A percentile compares a stretch with the other conserved stretches of the same genome.
Conservation (phyloP, 2,888 invertebrate genomes). For the Drosophila meridionalis region DNA sequence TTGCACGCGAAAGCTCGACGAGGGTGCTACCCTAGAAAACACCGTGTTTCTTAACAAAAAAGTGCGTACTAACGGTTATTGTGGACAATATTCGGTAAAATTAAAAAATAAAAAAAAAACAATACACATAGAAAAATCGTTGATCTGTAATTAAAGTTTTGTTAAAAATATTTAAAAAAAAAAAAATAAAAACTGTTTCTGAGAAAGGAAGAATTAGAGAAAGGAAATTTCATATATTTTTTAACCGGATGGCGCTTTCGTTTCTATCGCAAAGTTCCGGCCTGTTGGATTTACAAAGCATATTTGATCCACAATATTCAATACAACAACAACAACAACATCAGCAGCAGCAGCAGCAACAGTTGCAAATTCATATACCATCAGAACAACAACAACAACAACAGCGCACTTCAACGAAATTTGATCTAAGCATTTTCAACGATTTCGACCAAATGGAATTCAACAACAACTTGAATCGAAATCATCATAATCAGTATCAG, state of each 20-base stretch:
- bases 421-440: conserved; percentile 69
- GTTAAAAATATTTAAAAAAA: background rate
- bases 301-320: conserved; percentile 83
- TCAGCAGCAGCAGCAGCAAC: conserved; percentile 39
- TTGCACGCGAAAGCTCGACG: conserved; percentile 62
- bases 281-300: conserved; percentile 83
- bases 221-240: conserved; percentile 34
- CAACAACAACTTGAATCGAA: conserved; percentile 69
- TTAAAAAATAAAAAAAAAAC: background rate
- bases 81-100: conserved; percentile 19
- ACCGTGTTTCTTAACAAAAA: conserved; percentile 46
- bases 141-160: conserved; percentile 4
- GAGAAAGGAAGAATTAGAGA: conserved; percentile 20
- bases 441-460: conserved; percentile 84
- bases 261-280: conserved; percentile 82
- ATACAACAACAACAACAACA: conserved; percentile 61
- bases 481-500: conserved; percentile 69
- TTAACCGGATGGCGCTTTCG: conserved; percentile 85
- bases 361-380: conserved; percentile 33
- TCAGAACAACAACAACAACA: conserved; percentile 46
- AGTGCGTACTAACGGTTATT: conserved; percentile 42
- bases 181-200: conserved; percentile 1
- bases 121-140: background rate
- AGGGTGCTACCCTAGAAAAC: conserved; percentile 41
- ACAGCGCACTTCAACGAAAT: conserved; percentile 66